Base-by-base conservation (phyloP, 2,113 vertebrate species). In the Amblyopsis rosae region DNA sequence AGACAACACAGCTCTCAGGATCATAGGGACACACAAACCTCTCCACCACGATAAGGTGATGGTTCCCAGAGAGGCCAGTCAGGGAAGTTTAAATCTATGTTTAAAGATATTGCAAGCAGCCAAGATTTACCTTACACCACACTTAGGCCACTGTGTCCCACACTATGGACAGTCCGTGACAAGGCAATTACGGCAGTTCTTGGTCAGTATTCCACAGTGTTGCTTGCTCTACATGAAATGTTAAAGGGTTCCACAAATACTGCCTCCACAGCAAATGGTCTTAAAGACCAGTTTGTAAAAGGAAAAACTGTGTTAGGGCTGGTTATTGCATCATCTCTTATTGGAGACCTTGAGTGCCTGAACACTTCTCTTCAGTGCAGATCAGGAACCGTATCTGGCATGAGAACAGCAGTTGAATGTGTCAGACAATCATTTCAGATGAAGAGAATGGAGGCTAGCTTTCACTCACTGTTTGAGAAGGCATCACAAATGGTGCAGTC, bases 351-450 rank as follows among this genome's bases (percentile, higher is more conserved):
- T 65, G 65, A 62, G 60, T 10, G 50, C 17, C 60, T 71, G 69
- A 71, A 71, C 49, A 71, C 48, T 61, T 71, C 69, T 55, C 59
- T 71, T 13, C 59, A 71, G 69, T 19, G 46, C 32, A 63, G 59
- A 47, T 63, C 41, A 26, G 49, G 63, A 57, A 71, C 26, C 26
- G 2, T 19, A 4, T 50, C 53, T 51, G 35, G 58, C 45, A 61
- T 69, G 64, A 17, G 61, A 59, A 33, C 56, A 54, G 51, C 60
- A 47, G 60, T 62, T 16, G 50, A 62, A 33, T 49, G 45, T 63
- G 69, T 70, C 16, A 70, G 12, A 55, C 45, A 16, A 63, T n/a
- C 12, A 51, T 56, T 67, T 15, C 33, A 65, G 62, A 49, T 49
- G 33, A 65, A 56, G 19, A 56, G 54, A 56, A 17, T 3, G 7